Evolutionary conservation across 2,797 vertebrate species (phyloP).

Genomic region (Strix occidentalis): DNA sequence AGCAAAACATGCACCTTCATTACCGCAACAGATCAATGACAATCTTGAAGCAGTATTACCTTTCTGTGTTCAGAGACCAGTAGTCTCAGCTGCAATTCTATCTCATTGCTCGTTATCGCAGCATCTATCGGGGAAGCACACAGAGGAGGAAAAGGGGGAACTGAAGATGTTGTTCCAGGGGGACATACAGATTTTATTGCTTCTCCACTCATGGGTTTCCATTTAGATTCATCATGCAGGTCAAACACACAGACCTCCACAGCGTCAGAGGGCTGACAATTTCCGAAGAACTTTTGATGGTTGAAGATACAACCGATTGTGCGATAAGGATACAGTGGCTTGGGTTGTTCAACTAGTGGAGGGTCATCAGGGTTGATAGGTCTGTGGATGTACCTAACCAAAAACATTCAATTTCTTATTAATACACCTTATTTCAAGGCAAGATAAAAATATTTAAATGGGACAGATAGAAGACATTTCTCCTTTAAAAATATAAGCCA

Average conservation of each 20-base stretch:
- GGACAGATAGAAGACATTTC: background rate
- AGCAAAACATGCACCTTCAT: background rate
- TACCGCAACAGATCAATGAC: background rate
- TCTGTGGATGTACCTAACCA: constrained; percentile 87
- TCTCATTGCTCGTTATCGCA: constrained; percentile 86
- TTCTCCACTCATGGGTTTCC: constrained; percentile 97
- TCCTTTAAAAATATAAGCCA: background rate
- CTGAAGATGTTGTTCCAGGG: constrained; percentile 82
- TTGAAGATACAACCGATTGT: constrained; percentile 95
- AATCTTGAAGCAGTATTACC: constrained; percentile 74
- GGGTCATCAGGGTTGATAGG: constrained; percentile 86
- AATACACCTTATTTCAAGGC: background rate
- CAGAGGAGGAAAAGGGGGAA: constrained; percentile 87
- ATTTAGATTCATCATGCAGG: constrained; percentile 86
- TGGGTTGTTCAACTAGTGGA: constrained; percentile 84
- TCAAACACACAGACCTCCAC: constrained; percentile 93
- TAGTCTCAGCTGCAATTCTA: constrained; percentile 90
- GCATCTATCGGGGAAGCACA: constrained; percentile 84
- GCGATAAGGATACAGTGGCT: constrained; percentile 86
- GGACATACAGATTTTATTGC: constrained; percentile 91
- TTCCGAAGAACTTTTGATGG: constrained; percentile 90
- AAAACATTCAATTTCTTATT: background rate
- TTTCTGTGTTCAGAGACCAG: constrained; percentile 92
- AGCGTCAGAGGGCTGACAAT: constrained; percentile 90
- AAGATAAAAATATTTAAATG: background rate